Evolutionary conservation across 2,888 invertebrate genomes (phyloP), one percentile per base, ranked within the genome.

Genomic region (Rhaphigaster nebulosa): DNA sequence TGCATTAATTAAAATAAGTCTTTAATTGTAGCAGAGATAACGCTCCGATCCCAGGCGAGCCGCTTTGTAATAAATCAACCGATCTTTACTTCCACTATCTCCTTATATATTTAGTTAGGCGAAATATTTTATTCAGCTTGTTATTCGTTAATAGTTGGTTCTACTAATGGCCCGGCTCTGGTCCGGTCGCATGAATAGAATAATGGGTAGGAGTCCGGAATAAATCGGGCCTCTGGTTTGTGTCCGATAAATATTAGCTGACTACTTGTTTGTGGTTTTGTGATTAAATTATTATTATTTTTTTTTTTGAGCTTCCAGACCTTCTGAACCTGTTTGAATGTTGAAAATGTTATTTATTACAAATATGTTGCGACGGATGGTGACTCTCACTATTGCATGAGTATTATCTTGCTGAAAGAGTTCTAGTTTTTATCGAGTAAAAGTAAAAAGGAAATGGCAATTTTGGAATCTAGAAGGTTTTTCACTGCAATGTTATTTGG

Each of bases 1-100:
- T 26, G 52, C 50, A 89, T 89, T 89, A 76, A 89, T 89, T 89
- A 89, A 89, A 89, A 89, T 89, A 89, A 76, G 70, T 70, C 89
- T 70, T 89, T 89, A 89, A 89, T 89, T 89, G 89, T 89, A 41
- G 45, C 70, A 29, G 60, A 60, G 89, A 89, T 89, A 89, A 89
- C 45, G 89, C 13, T 41, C 26, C n/a, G 45, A n/a, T 12, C 23
- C 70, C 12, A 23, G 80, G 80, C 38, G 45, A 13, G 34, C 70
- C 34, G 70, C n/a, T n/a, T n/a, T 4, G 41, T n/a, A n/a, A 84
- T 84, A 84, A 45, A 84, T 84, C 84, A 84, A 84, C 45, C 45
- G 45, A 84, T 84, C 45, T 84, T 84, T 84, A 84, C 45, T 18
- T 84, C 84, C 84, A 45, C 84, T 45, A 84, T 45, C 84, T 45